Percentiles rank a stretch among this genome's conserved stretches.
phyloP scores from a whole-genome alignment of 1,140 invertebrate genomes.

The Drosophila insularis region DNA sequence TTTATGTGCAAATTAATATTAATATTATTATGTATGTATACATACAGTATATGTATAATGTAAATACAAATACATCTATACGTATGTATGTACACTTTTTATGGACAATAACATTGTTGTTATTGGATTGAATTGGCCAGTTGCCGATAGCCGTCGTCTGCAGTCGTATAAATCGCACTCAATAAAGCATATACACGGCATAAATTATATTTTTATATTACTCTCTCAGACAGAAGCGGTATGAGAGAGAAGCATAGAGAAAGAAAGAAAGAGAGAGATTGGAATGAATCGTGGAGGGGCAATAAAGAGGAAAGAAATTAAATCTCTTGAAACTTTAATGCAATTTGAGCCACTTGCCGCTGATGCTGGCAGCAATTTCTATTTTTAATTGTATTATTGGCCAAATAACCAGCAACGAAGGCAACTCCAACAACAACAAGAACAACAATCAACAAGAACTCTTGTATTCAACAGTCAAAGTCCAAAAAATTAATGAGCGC shows the following conservation, averaged over 20 bases:
- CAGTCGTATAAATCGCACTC: slow-evolving; percentile 78
- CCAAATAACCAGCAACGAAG: slow-evolving; percentile 20
- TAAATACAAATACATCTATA: slow-evolving; percentile 16
- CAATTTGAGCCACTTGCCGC: slow-evolving; percentile 47
- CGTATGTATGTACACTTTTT: slow-evolving; percentile 26
- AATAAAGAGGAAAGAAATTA: slow-evolving; percentile 15
- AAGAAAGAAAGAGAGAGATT: neutral
- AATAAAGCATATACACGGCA: slow-evolving; percentile 75
- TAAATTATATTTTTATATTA: slow-evolving; percentile 70
- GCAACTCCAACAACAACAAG: slow-evolving; percentile 24
- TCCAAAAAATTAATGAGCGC: slow-evolving; percentile 78
- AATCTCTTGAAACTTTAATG: slow-evolving; percentile 72
- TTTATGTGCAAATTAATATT: slow-evolving; percentile 72
- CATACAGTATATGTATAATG: slow-evolving; percentile 17
- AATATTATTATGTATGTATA: slow-evolving; percentile 55
- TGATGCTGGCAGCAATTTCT: slow-evolving; percentile 26
- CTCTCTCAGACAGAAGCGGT: neutral
- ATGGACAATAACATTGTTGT: slow-evolving; percentile 50
- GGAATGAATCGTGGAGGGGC: slow-evolving; percentile 11
- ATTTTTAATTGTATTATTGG: slow-evolving; percentile 48
- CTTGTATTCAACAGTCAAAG: slow-evolving; percentile 61
- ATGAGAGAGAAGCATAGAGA: neutral
- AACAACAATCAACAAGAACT: slow-evolving; percentile 40
- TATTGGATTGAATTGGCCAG: slow-evolving; percentile 59
- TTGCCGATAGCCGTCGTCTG: slow-evolving; percentile 51